phyloP scores from a whole-genome alignment of 2,888 invertebrate genomes.

The Hofmannophila pseudospretella region DNA sequence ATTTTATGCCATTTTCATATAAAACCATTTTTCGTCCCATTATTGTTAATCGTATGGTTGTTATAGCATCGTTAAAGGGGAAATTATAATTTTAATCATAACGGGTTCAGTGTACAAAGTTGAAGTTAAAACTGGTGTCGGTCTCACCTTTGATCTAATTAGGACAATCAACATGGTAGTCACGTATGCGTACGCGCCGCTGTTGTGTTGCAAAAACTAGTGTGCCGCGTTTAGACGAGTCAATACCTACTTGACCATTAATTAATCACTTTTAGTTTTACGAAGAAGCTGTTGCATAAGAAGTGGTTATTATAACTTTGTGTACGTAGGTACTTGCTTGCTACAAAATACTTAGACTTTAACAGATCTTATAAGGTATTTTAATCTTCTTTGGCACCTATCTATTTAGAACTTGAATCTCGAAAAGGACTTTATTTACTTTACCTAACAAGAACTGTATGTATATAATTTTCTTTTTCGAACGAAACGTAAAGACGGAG shows the following conservation, averaged over 20 bases:
- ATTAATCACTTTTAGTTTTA: too few species aligned
- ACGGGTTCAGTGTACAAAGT: slow-evolving; percentile 10
- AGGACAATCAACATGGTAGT: slow-evolving; percentile 48
- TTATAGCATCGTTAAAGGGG: slow-evolving; percentile 5
- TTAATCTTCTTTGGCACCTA: too few species aligned
- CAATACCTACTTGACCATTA: neutral
- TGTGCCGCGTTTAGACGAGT: slow-evolving; percentile 29
- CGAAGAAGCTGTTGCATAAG: too few species aligned
- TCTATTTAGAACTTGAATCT: too few species aligned
- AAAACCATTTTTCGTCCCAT: neutral
- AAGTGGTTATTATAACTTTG: too few species aligned
- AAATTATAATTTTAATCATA: slow-evolving; percentile 12
- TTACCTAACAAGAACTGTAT: too few species aligned
- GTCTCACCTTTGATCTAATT: slow-evolving; percentile 68
- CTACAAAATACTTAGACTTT: too few species aligned
- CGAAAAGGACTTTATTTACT: too few species aligned
- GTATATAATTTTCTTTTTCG: too few species aligned
- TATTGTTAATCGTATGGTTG: neutral
- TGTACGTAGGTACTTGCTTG: too few species aligned
- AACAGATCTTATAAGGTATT: too few species aligned
- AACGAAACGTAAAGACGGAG: too few species aligned
- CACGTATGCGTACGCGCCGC: slow-evolving; percentile 42
- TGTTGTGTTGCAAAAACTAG: slow-evolving; percentile 31
- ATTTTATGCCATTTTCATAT: neutral
- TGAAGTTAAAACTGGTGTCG: slow-evolving; percentile 18